Percentiles rank a stretch among this genome's conserved stretches.
Evolutionary conservation across 1,140 invertebrate species (phyloP).

Genomic region (Ephestia elutella): DNA sequence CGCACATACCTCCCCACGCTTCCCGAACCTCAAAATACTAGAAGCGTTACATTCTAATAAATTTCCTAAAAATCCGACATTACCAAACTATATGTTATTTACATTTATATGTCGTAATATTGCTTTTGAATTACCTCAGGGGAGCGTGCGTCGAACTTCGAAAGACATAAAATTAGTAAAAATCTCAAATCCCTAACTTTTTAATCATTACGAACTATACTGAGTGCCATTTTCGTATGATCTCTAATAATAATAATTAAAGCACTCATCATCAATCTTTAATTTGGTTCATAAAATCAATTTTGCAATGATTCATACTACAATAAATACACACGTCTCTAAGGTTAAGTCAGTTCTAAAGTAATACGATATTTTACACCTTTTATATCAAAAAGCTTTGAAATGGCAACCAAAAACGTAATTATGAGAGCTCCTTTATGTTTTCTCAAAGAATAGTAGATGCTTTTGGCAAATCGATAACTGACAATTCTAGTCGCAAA

Average conservation of each 20-base stretch:
- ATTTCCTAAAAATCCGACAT: slow-evolving; percentile 70
- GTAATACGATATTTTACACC: slow-evolving; percentile 48
- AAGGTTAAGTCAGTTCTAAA: slow-evolving; percentile 56
- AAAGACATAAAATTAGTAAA: slow-evolving; percentile 64
- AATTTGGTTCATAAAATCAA: slow-evolving; percentile 63
- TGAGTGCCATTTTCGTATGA: slow-evolving; percentile 58
- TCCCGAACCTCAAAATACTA: slow-evolving; percentile 49
- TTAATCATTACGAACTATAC: slow-evolving; percentile 55
- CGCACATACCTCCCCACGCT: slow-evolving; percentile 52
- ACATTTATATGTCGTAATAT: slow-evolving; percentile 74
- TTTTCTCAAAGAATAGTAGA: not conserved
- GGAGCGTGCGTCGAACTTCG: slow-evolving; percentile 65
- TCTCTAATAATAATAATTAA: slow-evolving; percentile 62
- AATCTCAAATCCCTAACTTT: slow-evolving; percentile 65
- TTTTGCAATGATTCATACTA: slow-evolving; percentile 48
- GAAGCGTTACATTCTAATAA: slow-evolving; percentile 66
- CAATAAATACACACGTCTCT: slow-evolving; percentile 61
- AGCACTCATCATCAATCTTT: slow-evolving; percentile 66
- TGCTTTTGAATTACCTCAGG: slow-evolving; percentile 70
- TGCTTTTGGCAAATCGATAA: not conserved
- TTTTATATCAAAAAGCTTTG: slow-evolving; percentile 33
- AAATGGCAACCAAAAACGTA: slow-evolving; percentile 30
- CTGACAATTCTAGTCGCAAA: no score
- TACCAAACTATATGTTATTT: slow-evolving; percentile 73
- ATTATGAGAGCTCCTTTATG: slow-evolving; percentile 20